phyloP scores from a whole-genome alignment of 2,888 invertebrate genomes.

The Catocala sponsa region DNA sequence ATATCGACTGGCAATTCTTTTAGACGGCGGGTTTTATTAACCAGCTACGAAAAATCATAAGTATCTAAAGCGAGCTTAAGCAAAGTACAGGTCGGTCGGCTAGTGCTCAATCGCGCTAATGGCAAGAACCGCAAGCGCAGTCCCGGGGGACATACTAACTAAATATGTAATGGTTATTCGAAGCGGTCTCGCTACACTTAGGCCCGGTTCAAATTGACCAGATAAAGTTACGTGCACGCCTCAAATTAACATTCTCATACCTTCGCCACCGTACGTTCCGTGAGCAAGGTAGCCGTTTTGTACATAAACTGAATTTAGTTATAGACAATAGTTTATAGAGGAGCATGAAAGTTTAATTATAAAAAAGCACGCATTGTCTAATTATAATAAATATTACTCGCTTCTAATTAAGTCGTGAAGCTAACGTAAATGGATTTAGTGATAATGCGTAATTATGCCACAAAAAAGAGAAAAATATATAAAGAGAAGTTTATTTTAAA shows the following conservation, averaged over 20 bases:
- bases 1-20: conserved; percentile 41
- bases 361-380: no score
- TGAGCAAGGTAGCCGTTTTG: no score
- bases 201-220: conserved; percentile 68
- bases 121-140: conserved; percentile 82
- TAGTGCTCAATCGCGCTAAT: conserved; percentile 82
- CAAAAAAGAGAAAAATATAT: no score
- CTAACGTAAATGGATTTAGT: no score
- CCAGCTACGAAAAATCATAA: conserved; percentile 45
- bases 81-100: conserved; percentile 55
- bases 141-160: conserved; percentile 78
- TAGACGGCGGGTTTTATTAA: conserved; percentile 21
- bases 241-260: conserved; percentile 37
- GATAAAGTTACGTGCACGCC: conserved; percentile 60
- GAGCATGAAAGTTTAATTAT: no score
- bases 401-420: no score
- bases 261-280: conserved; percentile 2
- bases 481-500: no score
- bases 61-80: conserved; percentile 49
- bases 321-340: no score
- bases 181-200: conserved; percentile 72
- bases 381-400: no score
- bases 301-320: no score
- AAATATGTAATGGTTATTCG: conserved; percentile 83
- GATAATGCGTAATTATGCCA: no score